Evolutionary conservation across 2,113 vertebrate species (phyloP), one percentile per base, ranked within the genome.

Genomic region (Poeciliopsis turrubarensis): DNA sequence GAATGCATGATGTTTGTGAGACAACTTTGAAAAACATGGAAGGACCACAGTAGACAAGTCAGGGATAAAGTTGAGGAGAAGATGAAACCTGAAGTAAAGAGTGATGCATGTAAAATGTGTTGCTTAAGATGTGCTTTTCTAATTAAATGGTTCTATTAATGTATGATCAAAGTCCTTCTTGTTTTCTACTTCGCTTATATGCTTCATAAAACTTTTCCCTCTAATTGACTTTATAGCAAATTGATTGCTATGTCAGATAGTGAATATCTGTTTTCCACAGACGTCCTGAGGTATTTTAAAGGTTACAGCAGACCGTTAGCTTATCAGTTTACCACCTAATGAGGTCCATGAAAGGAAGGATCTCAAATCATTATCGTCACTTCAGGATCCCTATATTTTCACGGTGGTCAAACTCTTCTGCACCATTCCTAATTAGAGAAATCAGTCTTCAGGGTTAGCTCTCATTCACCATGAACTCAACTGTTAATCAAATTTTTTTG

Each of bases 401-500:
- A 68, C 2, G 8, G 65, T 34, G 68, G 31, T 63, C 34, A 17
- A 61, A 9, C 30, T 70, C 41, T 54, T 30, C 65, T 65, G 61
- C 30, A 64, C 65, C 60, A 32, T 67, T 72, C 54, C 29, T 70
- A 65, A 80, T 79, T 29, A 72, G 37, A 76, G 27, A 39, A 75
- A 70, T 79, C 72, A 5, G 74, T 87, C 81, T 84, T 29, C 7
- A 64, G 71, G 77, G 29, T 65, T 32, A 19, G 2, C 32, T 0
- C 57, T 78, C 60, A 67, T 70, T 78, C 60, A 19, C 17, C 25
- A 14, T 37, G 41, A 86, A 83, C 60, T 68, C 64, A 80, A 72
- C 61, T 44, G 39, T 60, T 81, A 26, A 73, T 77, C 39, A 78
- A 39, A 73, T 84, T 78, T 84, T 78, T 78, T 69, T 44, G 68